Conservation (phyloP, 2,797 vertebrate species). For the Spinus pinus region DNA sequence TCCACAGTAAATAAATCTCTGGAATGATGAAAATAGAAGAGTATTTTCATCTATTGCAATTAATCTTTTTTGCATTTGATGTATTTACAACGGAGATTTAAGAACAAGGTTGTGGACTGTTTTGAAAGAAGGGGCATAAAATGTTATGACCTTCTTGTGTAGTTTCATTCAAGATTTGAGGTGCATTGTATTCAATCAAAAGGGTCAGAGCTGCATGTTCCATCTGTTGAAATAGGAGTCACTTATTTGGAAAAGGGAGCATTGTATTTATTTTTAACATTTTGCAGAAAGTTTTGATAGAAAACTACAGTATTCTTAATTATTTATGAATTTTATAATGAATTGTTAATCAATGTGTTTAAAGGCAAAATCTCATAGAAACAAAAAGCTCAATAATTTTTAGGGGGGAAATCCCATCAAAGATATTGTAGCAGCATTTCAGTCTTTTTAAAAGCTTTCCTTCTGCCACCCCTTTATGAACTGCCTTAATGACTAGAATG, state of each 20-base stretch:
- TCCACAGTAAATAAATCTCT: neutral
- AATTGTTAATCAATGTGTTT: constrained; percentile 13
- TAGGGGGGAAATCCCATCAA: neutral
- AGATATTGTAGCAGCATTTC: neutral
- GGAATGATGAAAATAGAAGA: neutral
- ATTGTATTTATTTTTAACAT: neutral
- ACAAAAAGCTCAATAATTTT: constrained; percentile 24
- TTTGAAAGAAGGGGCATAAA: neutral
- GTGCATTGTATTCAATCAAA: neutral
- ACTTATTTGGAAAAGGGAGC: neutral
- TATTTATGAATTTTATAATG: constrained; percentile 30
- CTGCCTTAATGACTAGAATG: neutral
- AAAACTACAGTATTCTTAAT: neutral
- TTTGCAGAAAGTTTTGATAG: neutral
- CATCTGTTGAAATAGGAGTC: neutral
- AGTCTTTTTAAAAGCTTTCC: neutral
- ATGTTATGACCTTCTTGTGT: neutral
- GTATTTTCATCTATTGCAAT: neutral
- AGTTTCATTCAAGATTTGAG: neutral
- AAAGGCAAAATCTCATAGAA: constrained; percentile 21
- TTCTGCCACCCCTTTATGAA: neutral
- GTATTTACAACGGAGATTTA: neutral
- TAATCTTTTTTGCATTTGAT: neutral
- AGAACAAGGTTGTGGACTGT: neutral
- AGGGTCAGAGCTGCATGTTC: neutral